A percentile compares a stretch with the other conserved stretches of the same genome.
Conservation (phyloP, 2,113 vertebrate genomes). For the Oceanites oceanicus region DNA sequence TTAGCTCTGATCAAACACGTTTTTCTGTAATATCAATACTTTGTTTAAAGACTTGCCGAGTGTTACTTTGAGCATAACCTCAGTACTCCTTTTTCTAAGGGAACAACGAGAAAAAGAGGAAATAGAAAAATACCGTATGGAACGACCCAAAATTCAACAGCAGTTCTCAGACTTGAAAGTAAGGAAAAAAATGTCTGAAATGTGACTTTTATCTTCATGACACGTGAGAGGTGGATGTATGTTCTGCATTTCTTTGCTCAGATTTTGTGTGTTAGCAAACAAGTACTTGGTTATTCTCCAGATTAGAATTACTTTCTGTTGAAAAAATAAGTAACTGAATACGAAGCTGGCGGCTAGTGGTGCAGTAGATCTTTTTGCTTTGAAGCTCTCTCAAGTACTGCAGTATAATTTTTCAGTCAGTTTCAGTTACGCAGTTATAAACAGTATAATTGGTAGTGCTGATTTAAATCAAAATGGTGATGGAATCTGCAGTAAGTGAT, state of each 20-base stretch:
- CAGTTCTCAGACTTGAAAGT: constrained; percentile 98
- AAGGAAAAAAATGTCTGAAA: neutral
- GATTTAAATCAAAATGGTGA: neutral
- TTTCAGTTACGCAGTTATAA: neutral
- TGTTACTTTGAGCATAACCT: neutral
- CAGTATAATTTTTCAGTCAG: neutral
- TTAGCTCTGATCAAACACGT: neutral
- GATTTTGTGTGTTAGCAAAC: neutral
- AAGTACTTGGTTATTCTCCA: neutral
- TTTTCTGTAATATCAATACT: neutral
- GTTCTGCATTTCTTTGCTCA: neutral
- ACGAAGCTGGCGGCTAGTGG: neutral
- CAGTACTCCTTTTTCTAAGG: constrained; percentile 67
- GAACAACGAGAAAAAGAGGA: constrained; percentile 97
- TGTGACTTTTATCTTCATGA: neutral
- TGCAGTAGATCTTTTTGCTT: neutral
- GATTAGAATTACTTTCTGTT: neutral
- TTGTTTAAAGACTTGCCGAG: neutral
- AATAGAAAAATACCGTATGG: constrained; percentile 99
- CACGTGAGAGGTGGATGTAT: fast-evolving
- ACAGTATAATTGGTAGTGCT: too few relatives aligned
- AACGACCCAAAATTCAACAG: constrained; percentile 97
- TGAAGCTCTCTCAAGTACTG: neutral
- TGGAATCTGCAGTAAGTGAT: neutral
- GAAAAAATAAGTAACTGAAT: neutral